Conservation (phyloP, 2,797 vertebrate genomes). For the Myoxocephalus aenaeus region DNA sequence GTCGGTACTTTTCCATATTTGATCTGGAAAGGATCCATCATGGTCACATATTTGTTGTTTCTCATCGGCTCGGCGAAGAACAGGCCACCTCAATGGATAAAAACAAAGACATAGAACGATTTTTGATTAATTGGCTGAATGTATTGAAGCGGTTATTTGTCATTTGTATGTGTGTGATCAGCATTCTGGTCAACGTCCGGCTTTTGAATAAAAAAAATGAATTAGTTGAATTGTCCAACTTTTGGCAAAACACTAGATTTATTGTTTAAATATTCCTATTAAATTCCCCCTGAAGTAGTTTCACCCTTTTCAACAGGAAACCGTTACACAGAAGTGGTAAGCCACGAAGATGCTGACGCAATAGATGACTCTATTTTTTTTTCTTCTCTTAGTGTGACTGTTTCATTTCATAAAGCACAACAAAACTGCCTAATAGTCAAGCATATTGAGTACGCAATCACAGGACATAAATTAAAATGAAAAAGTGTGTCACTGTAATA, state of each 20-base stretch:
- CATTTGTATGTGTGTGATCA: neutral
- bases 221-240: neutral
- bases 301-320: neutral
- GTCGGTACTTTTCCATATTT: constrained; percentile 76
- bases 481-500: neutral
- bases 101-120: neutral
- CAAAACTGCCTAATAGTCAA: neutral
- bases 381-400: neutral
- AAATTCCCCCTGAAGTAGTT: neutral
- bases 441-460: neutral
- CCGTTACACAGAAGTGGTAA: neutral
- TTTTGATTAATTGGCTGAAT: neutral
- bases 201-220: neutral
- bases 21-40: constrained; percentile 82
- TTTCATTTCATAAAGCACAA: neutral
- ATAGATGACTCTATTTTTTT: no score
- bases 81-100: constrained; percentile 53
- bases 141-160: no score
- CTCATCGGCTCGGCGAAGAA: constrained; percentile 77
- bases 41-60: constrained; percentile 75
- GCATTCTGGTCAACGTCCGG: neutral
- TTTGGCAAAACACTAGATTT: neutral
- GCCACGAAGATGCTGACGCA: neutral
- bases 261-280: neutral
- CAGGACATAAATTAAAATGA: no score